A percentile compares a stretch with the other conserved stretches of the same genome.
Conservation (phyloP, 2,113 vertebrate species). For the Piliocolobus tephrosceles region DNA sequence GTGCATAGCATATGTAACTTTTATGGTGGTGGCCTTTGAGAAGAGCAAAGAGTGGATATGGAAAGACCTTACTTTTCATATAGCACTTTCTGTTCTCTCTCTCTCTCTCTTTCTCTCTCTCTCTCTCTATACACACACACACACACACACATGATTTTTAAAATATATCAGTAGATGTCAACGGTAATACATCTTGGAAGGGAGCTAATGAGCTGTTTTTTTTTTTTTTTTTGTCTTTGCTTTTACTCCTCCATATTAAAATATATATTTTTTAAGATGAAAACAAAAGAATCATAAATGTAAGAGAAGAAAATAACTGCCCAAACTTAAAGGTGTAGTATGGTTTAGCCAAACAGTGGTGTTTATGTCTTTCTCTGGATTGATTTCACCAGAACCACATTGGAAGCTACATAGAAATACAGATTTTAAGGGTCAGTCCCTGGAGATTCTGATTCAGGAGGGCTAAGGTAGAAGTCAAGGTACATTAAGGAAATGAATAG, state of each 20-base stretch:
- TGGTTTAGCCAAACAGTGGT: background rate
- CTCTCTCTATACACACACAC: too few relatives aligned
- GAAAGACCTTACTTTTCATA: background rate
- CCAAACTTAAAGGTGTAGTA: accelerated
- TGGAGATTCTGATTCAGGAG: background rate
- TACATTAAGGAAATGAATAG: background rate
- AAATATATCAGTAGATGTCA: background rate
- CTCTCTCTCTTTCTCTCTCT: too few relatives aligned
- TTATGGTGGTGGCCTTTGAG: background rate
- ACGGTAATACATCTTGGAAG: background rate
- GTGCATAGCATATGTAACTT: too few relatives aligned
- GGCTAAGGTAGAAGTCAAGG: background rate
- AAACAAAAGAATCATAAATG: background rate
- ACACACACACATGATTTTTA: background rate
- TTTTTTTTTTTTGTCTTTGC: background rate
- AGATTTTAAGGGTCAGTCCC: background rate
- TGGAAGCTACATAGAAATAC: accelerated
- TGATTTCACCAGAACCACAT: accelerated
- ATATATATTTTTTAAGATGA: background rate
- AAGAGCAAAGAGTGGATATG: background rate
- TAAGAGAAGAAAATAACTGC: background rate
- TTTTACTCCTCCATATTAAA: background rate
- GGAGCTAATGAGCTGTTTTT: background rate
- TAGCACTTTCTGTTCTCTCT: background rate
- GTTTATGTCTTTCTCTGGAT: background rate